A percentile compares a stretch with the other conserved stretches of the same genome.
phyloP scores from a whole-genome alignment of 2,888 invertebrate genomes.

The Phortica magna region DNA sequence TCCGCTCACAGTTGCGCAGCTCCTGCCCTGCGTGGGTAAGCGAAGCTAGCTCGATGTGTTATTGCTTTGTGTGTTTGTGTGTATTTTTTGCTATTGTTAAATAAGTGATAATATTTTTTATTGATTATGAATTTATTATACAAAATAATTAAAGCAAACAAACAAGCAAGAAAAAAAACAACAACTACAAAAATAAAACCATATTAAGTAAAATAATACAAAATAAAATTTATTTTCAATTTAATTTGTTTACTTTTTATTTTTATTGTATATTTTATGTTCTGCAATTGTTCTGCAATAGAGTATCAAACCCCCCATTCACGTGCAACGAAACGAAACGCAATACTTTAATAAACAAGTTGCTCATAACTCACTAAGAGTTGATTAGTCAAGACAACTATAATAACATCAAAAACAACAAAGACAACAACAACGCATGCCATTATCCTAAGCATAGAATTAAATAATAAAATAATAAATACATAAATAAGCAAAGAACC shows the following conservation, averaged over 20 bases:
- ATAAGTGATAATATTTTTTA: conserved; percentile 40
- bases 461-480: background rate
- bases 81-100: background rate
- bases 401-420: background rate
- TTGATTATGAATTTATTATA: conserved; percentile 37
- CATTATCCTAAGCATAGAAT: background rate
- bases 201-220: conserved; percentile 41
- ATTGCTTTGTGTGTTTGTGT: too few species aligned
- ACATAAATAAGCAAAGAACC: conserved; percentile 24
- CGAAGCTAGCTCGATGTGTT: too few species aligned
- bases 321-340: too few species aligned
- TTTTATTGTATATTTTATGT: conserved; percentile 32
- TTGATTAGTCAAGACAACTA: background rate
- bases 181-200: conserved; percentile 8
- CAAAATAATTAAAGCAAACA: conserved; percentile 34
- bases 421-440: conserved; percentile 4
- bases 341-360: too few species aligned
- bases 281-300: background rate
- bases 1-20: too few species aligned
- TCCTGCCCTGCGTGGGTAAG: too few species aligned
- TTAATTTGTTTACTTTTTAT: conserved; percentile 27
- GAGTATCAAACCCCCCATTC: too few species aligned
- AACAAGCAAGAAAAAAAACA: conserved; percentile 26
- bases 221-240: conserved; percentile 43
- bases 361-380: too few species aligned